Conservation (phyloP, 2,113 vertebrate species). For the Pachycephala philippinensis region DNA sequence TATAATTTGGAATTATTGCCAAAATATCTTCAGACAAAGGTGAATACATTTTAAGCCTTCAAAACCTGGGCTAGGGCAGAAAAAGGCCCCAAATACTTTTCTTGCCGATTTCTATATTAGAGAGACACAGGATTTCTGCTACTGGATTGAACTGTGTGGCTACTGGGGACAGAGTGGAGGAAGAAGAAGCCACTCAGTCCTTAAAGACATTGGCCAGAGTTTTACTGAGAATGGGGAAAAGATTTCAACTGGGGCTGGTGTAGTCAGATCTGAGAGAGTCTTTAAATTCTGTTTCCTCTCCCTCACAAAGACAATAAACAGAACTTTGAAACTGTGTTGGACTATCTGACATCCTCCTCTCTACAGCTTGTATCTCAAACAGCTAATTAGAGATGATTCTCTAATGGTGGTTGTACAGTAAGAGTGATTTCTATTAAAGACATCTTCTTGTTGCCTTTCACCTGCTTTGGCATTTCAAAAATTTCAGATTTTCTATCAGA, state of each 20-base stretch:
- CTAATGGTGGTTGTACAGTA: not conserved
- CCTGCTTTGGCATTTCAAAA: not conserved
- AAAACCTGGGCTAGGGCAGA: not conserved
- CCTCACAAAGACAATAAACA: not conserved
- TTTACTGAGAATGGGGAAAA: not conserved
- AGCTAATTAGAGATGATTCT: not conserved
- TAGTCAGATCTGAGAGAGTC: constrained; percentile 3
- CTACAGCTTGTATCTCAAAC: not conserved
- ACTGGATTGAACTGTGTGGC: not conserved
- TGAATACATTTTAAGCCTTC: not conserved
- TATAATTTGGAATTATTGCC: not conserved
- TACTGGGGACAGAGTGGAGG: not conserved
- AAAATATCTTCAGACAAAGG: not conserved
- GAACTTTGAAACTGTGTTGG: not conserved
- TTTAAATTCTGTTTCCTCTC: not conserved
- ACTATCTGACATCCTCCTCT: not conserved
- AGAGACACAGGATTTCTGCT: not conserved
- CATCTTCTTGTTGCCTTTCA: not conserved
- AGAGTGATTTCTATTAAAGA: not conserved
- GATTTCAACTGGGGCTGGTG: not conserved
- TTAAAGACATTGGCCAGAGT: not conserved
- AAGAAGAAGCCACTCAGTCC: not conserved
- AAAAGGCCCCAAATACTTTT: not conserved
- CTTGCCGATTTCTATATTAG: not conserved
- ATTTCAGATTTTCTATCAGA: not conserved